These are phyloP conservation scores for Alligator mississippiensis DNA, from an alignment of 2,113 vertebrate genomes.

Conservation along the genomic window DNA sequence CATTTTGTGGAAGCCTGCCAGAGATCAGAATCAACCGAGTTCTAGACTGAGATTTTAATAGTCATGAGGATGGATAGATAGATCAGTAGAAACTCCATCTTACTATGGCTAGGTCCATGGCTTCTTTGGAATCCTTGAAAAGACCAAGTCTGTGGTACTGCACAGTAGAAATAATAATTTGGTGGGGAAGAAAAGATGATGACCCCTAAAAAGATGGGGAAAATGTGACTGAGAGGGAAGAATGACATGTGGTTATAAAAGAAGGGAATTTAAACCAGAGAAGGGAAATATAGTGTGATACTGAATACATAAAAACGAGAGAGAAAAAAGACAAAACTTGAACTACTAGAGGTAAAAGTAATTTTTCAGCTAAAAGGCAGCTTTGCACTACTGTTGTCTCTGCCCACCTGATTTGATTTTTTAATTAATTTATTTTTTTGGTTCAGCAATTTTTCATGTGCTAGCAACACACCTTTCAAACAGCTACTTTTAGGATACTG, in stretches of 20 bases:
- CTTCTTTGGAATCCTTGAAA: neutral
- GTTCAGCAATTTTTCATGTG: neutral
- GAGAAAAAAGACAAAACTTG: neutral
- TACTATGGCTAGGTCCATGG: neutral
- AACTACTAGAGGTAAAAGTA: neutral
- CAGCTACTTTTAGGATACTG: neutral
- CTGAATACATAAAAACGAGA: slow-evolving; percentile 6
- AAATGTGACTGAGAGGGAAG: neutral
- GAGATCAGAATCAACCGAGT: neutral
- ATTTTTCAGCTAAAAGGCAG: neutral
- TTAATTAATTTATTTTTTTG: neutral
- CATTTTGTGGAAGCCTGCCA: neutral
- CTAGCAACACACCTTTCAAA: neutral
- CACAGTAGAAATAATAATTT: neutral
- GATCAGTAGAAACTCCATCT: neutral
- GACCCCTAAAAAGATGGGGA: neutral
- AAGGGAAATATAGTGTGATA: neutral
- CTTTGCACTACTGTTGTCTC: neutral
- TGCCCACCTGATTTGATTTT: neutral
- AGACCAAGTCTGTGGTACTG: neutral
- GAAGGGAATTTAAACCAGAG: neutral
- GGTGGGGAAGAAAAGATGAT: neutral
- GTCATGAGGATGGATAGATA: neutral
- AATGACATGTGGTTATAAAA: neutral
- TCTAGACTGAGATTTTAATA: neutral